Base-by-base conservation (phyloP, 1,140 invertebrate genomes). In the Bursaphelenchus mucronatus region DNA sequence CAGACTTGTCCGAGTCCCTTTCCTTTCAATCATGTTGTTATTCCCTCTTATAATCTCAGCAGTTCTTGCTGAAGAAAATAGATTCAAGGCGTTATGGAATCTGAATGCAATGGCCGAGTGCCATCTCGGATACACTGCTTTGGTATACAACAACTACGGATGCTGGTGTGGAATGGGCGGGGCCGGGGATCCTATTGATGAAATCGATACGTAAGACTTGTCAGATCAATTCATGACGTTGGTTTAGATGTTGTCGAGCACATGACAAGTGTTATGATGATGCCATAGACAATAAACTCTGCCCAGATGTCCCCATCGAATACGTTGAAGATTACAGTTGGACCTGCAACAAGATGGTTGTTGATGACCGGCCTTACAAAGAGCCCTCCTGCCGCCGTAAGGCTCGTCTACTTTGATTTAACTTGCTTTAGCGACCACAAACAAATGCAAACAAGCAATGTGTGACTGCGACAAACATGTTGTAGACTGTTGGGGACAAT, bases 261-360 rank as follows among this genome's bases (percentile, higher is more conserved):
- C 61, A 64, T 13, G 64, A 67, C 30, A 64, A 66, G 52, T 64
- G 63, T 40, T 64, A 64, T 41, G 63, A 64, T 11, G 17, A 17
- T 8, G 64, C 57, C 8, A 39, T 59, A 11, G 57, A 59, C 41
- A 39, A 59, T 1, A 44, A 44, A n/a, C 3, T 15, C 45, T 59
- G 57, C 41, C 40, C 15, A 11, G 59, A 62, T 39, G 47, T 49
- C 15, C 43, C 41, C 9, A 44, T 66, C 19, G 51, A 63, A 66
- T 66, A 61, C 41, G 64, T 66, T 8, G 51, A 66, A 21, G 64
- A 66, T 62, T 66, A 66, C 43, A 63, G 39, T n/a, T 66, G 64
- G 64, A 43, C 17, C 13, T 66, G 64, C 54, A 13, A 21, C 17
- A 30, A 43, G 11, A 39, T 3, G 11, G 41, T 11, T 17, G 11